These are phyloP conservation scores for Calidris pugnax DNA, from an alignment of 2,113 vertebrate genomes.

Conservation along the genomic window DNA sequence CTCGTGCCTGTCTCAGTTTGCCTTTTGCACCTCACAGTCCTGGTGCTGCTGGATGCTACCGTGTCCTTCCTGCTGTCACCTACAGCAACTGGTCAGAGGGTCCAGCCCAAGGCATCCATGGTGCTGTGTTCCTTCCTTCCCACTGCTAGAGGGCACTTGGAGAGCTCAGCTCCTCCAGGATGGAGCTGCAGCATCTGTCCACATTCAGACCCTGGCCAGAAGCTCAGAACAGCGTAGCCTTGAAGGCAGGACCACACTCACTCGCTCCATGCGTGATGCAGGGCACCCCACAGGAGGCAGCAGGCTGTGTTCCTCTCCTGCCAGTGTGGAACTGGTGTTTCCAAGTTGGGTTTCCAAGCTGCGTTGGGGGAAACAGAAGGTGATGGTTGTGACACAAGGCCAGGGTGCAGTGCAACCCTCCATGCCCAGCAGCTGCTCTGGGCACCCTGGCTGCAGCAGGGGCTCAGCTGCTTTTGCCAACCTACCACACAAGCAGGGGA, in stretches of 20 bases:
- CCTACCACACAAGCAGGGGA: not conserved
- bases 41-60: not conserved
- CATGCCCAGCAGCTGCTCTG: not conserved
- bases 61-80: not conserved
- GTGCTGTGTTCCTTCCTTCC: not conserved
- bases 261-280: rapidly evolving
- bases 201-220: not conserved
- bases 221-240: not conserved
- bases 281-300: not conserved
- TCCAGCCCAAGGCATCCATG: not conserved
- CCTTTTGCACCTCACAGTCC: not conserved
- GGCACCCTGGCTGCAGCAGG: rapidly evolving
- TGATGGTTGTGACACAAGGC: not conserved
- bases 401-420: not conserved
- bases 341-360: not conserved
- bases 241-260: not conserved
- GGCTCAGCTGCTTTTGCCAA: not conserved
- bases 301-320: not conserved
- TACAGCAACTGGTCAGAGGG: not conserved
- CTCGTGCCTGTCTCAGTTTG: not conserved
- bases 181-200: not conserved
- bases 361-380: not conserved
- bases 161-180: not conserved
- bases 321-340: not conserved
- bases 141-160: not conserved